Evolutionary conservation across 23 tunicate species (phyloP).

Genomic region (Halocynthia roretzi): DNA sequence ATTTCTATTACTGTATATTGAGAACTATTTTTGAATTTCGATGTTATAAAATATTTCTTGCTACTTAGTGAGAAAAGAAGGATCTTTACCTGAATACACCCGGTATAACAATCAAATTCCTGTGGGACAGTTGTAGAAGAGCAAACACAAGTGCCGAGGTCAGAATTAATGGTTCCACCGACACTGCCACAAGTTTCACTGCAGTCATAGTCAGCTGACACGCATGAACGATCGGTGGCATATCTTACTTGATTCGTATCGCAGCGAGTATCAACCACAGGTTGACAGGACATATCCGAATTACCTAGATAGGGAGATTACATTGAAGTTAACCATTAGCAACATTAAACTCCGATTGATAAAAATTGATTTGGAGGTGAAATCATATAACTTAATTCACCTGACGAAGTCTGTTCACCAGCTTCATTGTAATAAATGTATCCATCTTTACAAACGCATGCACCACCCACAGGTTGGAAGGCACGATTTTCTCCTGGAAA

Average conservation of each 20-base stretch:
- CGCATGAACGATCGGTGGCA: conserved; percentile 65
- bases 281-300: conserved; percentile 57
- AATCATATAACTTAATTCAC: background rate
- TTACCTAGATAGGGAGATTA: conserved; percentile 31
- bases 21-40: too few relatives aligned
- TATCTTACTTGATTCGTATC: conserved; percentile 51
- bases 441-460: conserved; percentile 83
- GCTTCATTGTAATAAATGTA: conserved; percentile 88
- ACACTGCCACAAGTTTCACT: conserved; percentile 48
- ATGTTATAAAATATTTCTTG: background rate
- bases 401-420: conserved; percentile 35
- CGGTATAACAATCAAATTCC: conserved; percentile 55
- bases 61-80: background rate
- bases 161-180: conserved; percentile 46
- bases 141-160: conserved; percentile 72
- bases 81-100: conserved; percentile 56
- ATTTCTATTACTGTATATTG: background rate
- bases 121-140: conserved; percentile 62
- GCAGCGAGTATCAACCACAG: conserved; percentile 78
- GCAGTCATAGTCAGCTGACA: conserved; percentile 42
- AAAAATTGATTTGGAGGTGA: background rate
- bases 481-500: conserved; percentile 77
- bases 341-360: too few relatives aligned
- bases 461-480: conserved; percentile 91
- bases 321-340: too few relatives aligned